Percentiles rank a stretch among this genome's conserved stretches.
Evolutionary conservation across 2,113 vertebrate species (phyloP).

Genomic region (Ranitomeya imitator): DNA sequence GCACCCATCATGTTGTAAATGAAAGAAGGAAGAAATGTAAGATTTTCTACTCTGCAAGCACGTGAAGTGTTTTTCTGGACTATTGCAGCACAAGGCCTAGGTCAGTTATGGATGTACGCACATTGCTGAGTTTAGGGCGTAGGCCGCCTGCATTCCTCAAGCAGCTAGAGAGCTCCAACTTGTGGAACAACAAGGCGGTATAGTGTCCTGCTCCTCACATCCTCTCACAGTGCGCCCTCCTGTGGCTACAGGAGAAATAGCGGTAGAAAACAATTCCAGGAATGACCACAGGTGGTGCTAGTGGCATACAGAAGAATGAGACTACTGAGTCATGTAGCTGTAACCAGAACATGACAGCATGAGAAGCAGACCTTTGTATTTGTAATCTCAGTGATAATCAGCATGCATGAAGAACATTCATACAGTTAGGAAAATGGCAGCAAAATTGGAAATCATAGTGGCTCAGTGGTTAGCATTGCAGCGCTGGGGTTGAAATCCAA

Average conservation of each 20-base stretch:
- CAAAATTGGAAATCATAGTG: neutral
- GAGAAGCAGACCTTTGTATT: neutral
- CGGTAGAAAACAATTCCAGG: neutral
- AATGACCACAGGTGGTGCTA: neutral
- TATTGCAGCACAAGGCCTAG: neutral
- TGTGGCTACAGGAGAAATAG: neutral
- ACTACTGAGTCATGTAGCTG: neutral
- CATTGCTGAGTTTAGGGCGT: conserved; percentile 32
- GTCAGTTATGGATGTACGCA: neutral
- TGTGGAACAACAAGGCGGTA: neutral
- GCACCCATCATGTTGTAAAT: no score
- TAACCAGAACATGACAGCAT: neutral
- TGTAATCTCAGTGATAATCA: no score
- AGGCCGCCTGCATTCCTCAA: conserved; percentile 42
- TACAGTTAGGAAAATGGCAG: neutral
- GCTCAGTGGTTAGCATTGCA: no score
- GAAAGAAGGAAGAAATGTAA: neutral
- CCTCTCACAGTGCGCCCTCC: conserved; percentile 12
- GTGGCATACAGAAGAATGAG: neutral
- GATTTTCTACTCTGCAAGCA: neutral
- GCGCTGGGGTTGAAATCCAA: no score
- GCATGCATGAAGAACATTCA: no score
- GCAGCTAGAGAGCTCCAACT: conserved; percentile 26
- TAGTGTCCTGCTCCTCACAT: neutral
- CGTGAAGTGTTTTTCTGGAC: neutral